Evolutionary conservation across 1,140 invertebrate species (phyloP), one percentile per base, ranked within the genome.

Genomic region (Nasonia longicornis): DNA sequence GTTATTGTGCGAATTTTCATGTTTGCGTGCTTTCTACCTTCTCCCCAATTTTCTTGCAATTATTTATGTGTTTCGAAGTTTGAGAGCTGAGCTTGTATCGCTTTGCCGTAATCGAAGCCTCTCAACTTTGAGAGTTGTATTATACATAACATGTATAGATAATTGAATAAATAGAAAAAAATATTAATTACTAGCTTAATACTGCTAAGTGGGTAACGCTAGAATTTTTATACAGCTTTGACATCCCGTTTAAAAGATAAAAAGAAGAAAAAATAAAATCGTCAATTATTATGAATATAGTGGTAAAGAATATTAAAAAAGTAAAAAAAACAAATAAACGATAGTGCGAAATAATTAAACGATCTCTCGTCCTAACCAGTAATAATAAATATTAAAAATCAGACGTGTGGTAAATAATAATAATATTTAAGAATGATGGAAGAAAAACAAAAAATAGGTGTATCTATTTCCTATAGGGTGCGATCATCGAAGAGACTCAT

Each of bases 221-320:
- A 82, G 70, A 81, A 74, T 82, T 26, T 82, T 82, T 82, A 78
- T 82, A 78, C 42, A 74, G 81, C 81, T 73, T 82, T 74, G 58
- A 82, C 74, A 82, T 82, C 81, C 76, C 71, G 83, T 83, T 84
- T 45, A 58, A 79, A 70, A 77, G 67, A 31, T 82, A 75, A 82
- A 26, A 82, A 82, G 16, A 75, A 80, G 45, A 66, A 80, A 87
- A 86, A 90, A 88, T 82, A 87, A 87, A 88, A 79, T 85, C 79
- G 89, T 90, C 89, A 90, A 90, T 90, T 90, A 90, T 88, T 89
- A 90, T 82, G 83, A 87, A 73, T 88, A 85, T 86, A 89, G 89
- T 81, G 82, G 64, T 83, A 84, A 82, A 75, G 78, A 79, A 80
- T 83, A 45, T 63, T 66, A 67, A 74, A 84, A 76, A 83, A 78